Evolutionary conservation across 2,113 vertebrate genomes (phyloP).

Genomic region (Conger conger): DNA sequence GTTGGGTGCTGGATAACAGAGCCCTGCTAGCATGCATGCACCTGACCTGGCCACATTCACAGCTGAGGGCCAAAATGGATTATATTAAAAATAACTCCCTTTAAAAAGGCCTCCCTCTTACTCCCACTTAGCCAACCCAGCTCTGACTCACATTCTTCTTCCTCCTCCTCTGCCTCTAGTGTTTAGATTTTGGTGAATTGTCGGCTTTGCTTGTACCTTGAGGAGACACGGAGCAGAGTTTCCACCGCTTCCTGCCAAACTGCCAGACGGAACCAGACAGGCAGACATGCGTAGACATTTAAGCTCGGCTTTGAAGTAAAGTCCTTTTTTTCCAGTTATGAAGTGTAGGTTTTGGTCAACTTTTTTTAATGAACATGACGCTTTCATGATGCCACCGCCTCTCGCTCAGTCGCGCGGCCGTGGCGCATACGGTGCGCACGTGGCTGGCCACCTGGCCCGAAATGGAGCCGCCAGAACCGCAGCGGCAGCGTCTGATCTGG

Average conservation of each 20-base stretch:
- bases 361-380: not conserved
- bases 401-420: not conserved
- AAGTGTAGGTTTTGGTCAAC: not conserved
- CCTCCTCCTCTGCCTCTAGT: not conserved
- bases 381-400: not conserved
- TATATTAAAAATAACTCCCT: not conserved
- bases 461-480: not conserved
- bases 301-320: not conserved
- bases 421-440: not conserved
- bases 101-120: not conserved
- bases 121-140: not conserved
- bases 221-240: constrained; percentile 6
- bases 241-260: constrained; percentile 31
- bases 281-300: not conserved
- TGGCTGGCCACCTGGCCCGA: not conserved
- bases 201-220: constrained; percentile 2
- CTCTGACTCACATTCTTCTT: not conserved
- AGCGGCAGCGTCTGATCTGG: not conserved
- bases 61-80: not conserved
- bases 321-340: not conserved
- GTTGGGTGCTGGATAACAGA: not conserved
- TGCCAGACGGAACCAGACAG: not conserved
- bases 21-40: not conserved
- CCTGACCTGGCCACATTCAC: no score
- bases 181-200: not conserved